Base-by-base conservation (phyloP, 2,797 vertebrate genomes). In the Pampus argenteus region DNA sequence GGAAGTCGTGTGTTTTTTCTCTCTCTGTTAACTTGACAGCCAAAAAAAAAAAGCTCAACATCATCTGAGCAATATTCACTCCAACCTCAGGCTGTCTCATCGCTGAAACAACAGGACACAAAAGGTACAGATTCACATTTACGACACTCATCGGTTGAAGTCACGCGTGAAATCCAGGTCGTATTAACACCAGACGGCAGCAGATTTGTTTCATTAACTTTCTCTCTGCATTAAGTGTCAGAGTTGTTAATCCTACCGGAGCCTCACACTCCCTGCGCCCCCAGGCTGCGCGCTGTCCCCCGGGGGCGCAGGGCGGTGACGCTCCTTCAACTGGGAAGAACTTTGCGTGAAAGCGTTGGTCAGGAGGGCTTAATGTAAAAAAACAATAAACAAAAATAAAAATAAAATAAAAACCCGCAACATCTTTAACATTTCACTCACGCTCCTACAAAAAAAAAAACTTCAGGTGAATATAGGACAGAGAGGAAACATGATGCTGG, bases 361-460 rank as follows among this genome's bases (percentile, higher is more conserved):
- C 57, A 26, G 34, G 50, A 17, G 65, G 61, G 57, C 65, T 51
- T 4, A 1, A 10, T 31, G 28, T 11, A n/a, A n/a, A n/a, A n/a
- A n/a, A n/a, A n/a, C n/a, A n/a, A n/a, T n/a, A n/a, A n/a, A n/a
- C n/a, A n/a, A n/a, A n/a, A n/a, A n/a, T n/a, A n/a, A n/a, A n/a
- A n/a, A n/a, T n/a, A n/a, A n/a, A n/a, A n/a, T n/a, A n/a, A n/a
- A n/a, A n/a, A n/a, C n/a, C 81, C 45, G 78, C 74, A 78, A 56
- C 68, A 52, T 54, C 22, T 18, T 88, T 51, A 74, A 47, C 18
- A 84, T 88, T 85, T 83, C 75, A 79, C 81, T 73, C 87, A 84
- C 77, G 84, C 77, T 15, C 54, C 52, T 1, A 31, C 3, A 36
- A 36, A 34, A 34, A 9, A 36, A 40, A 57, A 22, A 87, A 90